These are phyloP conservation scores for Hemicentrotus pulcherrimus DNA, from an alignment of 35 echinoderm and acorn worm species.

Conservation along the genomic window DNA sequence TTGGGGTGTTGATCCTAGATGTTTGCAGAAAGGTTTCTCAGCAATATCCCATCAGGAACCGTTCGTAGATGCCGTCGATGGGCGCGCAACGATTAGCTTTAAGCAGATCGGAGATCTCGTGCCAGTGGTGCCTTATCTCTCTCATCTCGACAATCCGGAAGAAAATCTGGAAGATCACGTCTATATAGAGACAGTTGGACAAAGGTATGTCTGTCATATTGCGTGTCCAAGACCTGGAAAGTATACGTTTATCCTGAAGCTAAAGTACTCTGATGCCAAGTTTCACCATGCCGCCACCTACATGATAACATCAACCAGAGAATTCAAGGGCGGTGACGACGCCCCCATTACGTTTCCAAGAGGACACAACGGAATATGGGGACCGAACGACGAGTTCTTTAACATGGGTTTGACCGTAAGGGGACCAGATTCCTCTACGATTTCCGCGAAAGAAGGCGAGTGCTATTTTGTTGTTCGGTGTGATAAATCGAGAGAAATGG, in stretches of 20 bases:
- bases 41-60: conserved; percentile 12
- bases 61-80: conserved; percentile 30
- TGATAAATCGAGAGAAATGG: conserved; percentile 21
- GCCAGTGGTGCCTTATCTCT: background rate
- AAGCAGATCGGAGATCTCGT: background rate
- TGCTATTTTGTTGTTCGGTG: conserved; percentile 23
- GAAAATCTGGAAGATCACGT: background rate
- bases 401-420: background rate
- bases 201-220: conserved; percentile 16
- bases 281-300: conserved; percentile 2
- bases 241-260: background rate
- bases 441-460: conserved; percentile 22
- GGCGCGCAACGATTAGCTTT: background rate
- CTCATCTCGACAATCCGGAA: background rate
- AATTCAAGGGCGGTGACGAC: conserved; percentile 36
- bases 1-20: conserved; percentile 32
- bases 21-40: background rate
- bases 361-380: conserved; percentile 30
- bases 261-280: background rate
- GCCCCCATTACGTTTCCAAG: conserved; percentile 12
- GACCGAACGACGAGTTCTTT: conserved; percentile 37
- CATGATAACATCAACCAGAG: conserved; percentile 2
- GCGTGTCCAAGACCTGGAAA: conserved; percentile 27
- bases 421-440: conserved; percentile 36
- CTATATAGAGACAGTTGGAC: conserved; percentile 30